These are phyloP conservation scores for Perodicticus potto DNA, from an alignment of 2,797 vertebrate genomes.

Conservation along the genomic window DNA sequence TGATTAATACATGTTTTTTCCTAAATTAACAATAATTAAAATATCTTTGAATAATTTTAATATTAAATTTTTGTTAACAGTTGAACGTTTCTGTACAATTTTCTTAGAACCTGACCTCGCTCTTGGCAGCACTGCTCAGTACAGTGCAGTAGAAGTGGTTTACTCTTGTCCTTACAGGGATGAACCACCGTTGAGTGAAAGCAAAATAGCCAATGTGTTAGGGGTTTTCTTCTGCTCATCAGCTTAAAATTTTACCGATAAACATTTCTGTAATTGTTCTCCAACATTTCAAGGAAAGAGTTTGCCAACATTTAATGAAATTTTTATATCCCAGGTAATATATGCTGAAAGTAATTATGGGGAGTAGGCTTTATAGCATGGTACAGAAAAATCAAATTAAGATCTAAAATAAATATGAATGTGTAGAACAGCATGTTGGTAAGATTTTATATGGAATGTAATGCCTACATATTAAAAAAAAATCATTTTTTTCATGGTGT, in stretches of 20 bases:
- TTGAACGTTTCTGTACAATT: slow-evolving; percentile 68
- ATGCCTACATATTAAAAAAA: slow-evolving; percentile 71
- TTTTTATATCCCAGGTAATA: slow-evolving; percentile 61
- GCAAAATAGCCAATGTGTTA: slow-evolving; percentile 1
- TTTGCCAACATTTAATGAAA: slow-evolving; percentile 51
- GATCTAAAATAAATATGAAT: slow-evolving; percentile 56
- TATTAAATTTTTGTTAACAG: slow-evolving; percentile 75
- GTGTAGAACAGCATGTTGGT: slow-evolving; percentile 69
- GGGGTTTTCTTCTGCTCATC: slow-evolving; percentile 52
- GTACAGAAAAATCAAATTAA: slow-evolving; percentile 62
- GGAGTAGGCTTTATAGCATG: slow-evolving; percentile 67
- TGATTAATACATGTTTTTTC: slow-evolving; percentile 78
- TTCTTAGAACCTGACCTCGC: slow-evolving; percentile 67
- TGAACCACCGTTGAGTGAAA: slow-evolving; percentile 34
- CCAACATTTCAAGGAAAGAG: not conserved
- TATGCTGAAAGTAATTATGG: slow-evolving; percentile 63
- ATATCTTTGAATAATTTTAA: slow-evolving; percentile 70
- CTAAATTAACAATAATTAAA: slow-evolving; percentile 72
- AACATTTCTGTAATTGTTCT: slow-evolving; percentile 51
- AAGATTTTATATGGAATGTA: slow-evolving; percentile 60
- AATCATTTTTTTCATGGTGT: slow-evolving; percentile 66
- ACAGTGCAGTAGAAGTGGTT: slow-evolving; percentile 4
- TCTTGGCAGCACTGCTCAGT: slow-evolving; percentile 41
- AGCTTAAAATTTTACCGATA: slow-evolving; percentile 35
- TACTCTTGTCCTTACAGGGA: slow-evolving; percentile 32